Conservation (phyloP, 2,888 invertebrate species). For the Tanypteryx hageni region DNA sequence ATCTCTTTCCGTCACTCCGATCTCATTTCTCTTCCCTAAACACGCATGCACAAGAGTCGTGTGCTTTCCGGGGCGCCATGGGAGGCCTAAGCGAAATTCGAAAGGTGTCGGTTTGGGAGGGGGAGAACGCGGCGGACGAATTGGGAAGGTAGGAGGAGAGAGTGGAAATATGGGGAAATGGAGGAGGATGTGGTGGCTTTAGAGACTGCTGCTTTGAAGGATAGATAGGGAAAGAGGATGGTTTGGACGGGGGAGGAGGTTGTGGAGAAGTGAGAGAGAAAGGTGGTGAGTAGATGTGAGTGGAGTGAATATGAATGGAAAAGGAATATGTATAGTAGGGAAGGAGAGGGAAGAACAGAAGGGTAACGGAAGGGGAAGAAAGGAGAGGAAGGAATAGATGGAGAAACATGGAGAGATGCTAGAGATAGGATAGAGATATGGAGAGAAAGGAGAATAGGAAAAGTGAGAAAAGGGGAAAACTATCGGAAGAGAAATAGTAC, state of each 20-base stretch:
- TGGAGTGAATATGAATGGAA: not conserved
- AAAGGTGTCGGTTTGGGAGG: not conserved
- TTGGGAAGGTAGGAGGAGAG: not conserved
- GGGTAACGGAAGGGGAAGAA: not conserved
- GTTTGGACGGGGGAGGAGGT: not conserved
- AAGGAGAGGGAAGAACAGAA: not conserved
- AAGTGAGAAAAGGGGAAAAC: too few species aligned
- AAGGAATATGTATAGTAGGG: not conserved
- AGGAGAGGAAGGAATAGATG: not conserved
- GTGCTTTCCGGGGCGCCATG: not conserved
- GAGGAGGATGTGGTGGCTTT: not conserved
- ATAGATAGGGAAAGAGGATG: not conserved
- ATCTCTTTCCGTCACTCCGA: not conserved
- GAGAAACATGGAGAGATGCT: not conserved
- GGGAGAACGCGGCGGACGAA: not conserved
- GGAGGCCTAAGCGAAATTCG: conserved; percentile 12
- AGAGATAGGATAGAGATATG: not conserved
- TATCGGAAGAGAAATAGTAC: too few species aligned
- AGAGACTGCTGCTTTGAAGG: too few species aligned
- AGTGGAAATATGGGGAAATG: not conserved
- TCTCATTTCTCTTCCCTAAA: not conserved
- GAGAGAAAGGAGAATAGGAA: too few species aligned
- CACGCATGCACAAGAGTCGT: conserved; percentile 42
- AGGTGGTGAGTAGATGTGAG: not conserved
- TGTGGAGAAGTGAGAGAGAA: not conserved